phyloP scores from a whole-genome alignment of 1,140 invertebrate species.

The Neelides sp. region DNA sequence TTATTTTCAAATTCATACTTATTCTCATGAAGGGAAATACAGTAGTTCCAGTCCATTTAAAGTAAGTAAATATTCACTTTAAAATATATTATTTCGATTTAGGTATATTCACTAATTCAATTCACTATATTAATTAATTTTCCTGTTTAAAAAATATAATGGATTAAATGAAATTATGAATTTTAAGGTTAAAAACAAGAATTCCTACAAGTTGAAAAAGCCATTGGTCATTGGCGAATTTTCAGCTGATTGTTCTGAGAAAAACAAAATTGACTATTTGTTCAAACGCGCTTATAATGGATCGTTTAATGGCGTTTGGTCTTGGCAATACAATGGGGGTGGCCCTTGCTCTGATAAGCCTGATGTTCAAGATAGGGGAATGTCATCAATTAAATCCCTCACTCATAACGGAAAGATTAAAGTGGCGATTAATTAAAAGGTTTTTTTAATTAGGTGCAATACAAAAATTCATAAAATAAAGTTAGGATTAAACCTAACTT shows the following conservation, averaged over 20 bases:
- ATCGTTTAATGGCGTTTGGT: conserved; percentile 36
- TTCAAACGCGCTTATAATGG: conserved; percentile 35
- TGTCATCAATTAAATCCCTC: conserved; percentile 9
- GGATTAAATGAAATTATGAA: background rate
- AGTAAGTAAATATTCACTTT: conserved; percentile 19
- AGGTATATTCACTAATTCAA: background rate
- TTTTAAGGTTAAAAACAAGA: conserved; percentile 25
- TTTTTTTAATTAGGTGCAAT: too few relatives aligned
- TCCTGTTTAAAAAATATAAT: background rate
- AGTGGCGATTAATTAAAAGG: too few relatives aligned
- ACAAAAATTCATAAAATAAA: too few relatives aligned
- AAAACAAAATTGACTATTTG: conserved; percentile 32
- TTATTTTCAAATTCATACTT: conserved; percentile 37
- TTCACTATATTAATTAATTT: background rate
- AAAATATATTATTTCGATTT: background rate
- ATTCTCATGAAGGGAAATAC: conserved; percentile 32
- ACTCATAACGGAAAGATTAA: too few relatives aligned
- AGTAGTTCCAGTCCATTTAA: conserved; percentile 34
- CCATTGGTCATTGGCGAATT: conserved; percentile 39
- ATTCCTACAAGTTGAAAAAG: conserved; percentile 35
- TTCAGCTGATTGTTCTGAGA: conserved; percentile 31
- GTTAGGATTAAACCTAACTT: too few relatives aligned
- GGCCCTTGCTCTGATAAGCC: conserved; percentile 32
- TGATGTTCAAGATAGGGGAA: conserved; percentile 30
- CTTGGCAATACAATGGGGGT: conserved; percentile 35